Percentiles rank a stretch among this genome's conserved stretches.
Conservation (phyloP, 2,888 invertebrate genomes). For the Ennomos fuscantarius region DNA sequence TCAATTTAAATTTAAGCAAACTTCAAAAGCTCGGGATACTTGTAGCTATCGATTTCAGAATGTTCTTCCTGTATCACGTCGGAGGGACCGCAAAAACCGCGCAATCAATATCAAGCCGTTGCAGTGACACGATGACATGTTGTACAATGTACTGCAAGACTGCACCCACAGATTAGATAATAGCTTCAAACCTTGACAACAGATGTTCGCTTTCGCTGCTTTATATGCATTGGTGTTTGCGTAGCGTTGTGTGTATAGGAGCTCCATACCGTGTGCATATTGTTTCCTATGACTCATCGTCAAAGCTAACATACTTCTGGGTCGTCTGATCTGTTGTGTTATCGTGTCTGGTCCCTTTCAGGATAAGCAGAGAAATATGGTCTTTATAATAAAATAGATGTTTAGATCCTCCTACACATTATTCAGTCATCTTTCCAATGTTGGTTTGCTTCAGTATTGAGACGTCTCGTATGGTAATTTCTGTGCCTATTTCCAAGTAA, state of each 20-base stretch:
- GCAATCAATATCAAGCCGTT: conserved; percentile 39
- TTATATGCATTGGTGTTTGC: conserved; percentile 16
- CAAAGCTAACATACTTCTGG: too few relatives aligned
- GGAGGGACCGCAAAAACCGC: conserved; percentile 39
- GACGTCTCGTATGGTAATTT: too few relatives aligned
- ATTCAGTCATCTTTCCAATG: too few relatives aligned
- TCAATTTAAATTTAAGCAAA: conserved; percentile 10
- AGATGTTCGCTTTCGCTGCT: conserved; percentile 30
- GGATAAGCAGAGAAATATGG: too few relatives aligned
- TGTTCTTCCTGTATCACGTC: conserved; percentile 14
- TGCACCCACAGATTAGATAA: too few relatives aligned
- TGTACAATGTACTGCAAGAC: conserved; percentile 25
- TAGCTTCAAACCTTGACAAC: conserved; percentile 22
- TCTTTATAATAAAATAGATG: too few relatives aligned
- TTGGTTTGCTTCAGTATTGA: too few relatives aligned
- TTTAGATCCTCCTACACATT: too few relatives aligned
- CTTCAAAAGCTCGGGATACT: conserved; percentile 5
- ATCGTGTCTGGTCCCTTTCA: too few relatives aligned
- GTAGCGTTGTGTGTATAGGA: conserved; percentile 1
- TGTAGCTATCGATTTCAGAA: conserved; percentile 13
- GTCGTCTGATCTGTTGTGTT: too few relatives aligned
- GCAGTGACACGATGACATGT: conserved; percentile 38
- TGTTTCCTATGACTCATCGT: conserved; percentile 3
- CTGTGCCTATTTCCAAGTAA: too few relatives aligned
- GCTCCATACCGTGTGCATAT: not conserved